phyloP scores from a whole-genome alignment of 2,888 invertebrate genomes.

The Tetrapedia diversipes region DNA sequence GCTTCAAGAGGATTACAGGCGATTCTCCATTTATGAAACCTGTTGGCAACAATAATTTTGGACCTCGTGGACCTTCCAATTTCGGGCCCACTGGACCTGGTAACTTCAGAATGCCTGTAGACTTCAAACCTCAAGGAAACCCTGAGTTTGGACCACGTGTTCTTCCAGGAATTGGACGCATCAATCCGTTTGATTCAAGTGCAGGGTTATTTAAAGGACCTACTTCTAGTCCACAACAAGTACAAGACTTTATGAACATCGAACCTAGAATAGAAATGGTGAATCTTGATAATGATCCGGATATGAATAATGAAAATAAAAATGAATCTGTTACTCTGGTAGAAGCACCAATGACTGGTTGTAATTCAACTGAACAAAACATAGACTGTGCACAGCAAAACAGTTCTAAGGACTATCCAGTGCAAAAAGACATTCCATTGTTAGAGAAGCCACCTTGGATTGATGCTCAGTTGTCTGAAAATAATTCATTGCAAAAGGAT shows the following conservation, averaged over 20 bases:
- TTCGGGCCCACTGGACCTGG: conserved; percentile 52
- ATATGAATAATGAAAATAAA: conserved; percentile 12
- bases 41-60: conserved; percentile 45
- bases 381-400: conserved; percentile 19
- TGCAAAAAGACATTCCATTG: conserved; percentile 51
- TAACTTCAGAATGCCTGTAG: conserved; percentile 53
- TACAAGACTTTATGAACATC: conserved; percentile 19
- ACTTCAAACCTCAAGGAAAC: conserved; percentile 62
- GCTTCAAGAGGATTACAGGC: conserved; percentile 78
- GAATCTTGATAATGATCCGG: conserved; percentile 9
- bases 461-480: conserved; percentile 56
- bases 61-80: conserved; percentile 32
- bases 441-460: conserved; percentile 72
- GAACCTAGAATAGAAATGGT: conserved; percentile 6
- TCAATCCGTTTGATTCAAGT: conserved; percentile 39
- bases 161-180: conserved; percentile 45
- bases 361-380: conserved; percentile 30
- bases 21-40: conserved; percentile 71
- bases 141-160: conserved; percentile 59
- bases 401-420: conserved; percentile 13
- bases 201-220: conserved; percentile 34
- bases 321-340: conserved; percentile 9
- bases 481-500: conserved; percentile 22
- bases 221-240: conserved; percentile 36
- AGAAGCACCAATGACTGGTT: conserved; percentile 16